phyloP scores from a whole-genome alignment of 2,113 vertebrate species.

The Notarius quadriscutis region DNA sequence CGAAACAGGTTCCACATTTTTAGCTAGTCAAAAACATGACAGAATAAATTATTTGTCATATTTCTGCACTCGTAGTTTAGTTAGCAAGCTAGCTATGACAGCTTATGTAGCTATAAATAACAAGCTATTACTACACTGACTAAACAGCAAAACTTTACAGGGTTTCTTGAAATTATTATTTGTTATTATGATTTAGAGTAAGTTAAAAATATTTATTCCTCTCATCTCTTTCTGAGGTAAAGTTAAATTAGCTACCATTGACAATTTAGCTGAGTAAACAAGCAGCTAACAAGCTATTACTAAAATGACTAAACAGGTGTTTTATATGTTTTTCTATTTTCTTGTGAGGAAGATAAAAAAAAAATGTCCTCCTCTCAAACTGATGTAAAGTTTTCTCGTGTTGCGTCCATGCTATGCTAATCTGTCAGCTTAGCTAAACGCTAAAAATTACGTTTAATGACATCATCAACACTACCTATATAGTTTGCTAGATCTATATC shows the following conservation, averaged over 20 bases:
- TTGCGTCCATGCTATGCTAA: neutral
- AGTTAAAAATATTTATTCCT: neutral
- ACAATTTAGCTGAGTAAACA: neutral
- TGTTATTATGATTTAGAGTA: neutral
- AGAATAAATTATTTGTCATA: neutral
- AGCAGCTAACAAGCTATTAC: neutral
- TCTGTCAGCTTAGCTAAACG: neutral
- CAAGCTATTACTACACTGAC: neutral
- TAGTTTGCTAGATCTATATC: neutral
- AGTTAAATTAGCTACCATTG: neutral
- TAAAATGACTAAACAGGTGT: neutral
- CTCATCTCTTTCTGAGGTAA: neutral
- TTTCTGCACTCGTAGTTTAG: too few relatives aligned
- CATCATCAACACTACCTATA: neutral
- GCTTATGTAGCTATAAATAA: neutral
- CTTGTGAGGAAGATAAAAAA: neutral
- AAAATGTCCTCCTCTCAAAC: neutral
- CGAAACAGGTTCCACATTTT: neutral
- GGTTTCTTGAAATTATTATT: neutral
- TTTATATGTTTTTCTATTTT: neutral
- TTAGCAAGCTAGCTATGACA: neutral
- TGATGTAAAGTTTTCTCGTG: neutral
- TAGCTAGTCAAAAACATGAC: neutral
- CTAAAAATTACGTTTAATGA: neutral
- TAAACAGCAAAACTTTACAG: neutral